Evolutionary conservation across 2,113 vertebrate genomes (phyloP).

Genomic region (Anthoscopus minutus): DNA sequence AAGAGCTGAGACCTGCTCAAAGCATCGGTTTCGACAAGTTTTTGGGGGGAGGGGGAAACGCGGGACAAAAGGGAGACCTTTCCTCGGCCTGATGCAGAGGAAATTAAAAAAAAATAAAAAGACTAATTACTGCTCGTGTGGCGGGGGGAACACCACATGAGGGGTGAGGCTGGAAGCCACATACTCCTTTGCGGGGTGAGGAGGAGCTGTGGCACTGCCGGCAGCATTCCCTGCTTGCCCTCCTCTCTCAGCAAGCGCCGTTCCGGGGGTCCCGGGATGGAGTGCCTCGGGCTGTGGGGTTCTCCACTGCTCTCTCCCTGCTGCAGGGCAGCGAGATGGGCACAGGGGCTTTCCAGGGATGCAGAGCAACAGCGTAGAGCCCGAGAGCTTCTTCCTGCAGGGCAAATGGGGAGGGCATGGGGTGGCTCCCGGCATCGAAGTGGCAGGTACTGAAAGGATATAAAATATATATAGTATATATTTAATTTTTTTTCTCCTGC

Average conservation of each 20-base stretch:
- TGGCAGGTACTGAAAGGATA: not conserved
- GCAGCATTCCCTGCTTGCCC: not conserved
- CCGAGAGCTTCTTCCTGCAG: not conserved
- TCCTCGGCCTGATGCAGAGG: not conserved
- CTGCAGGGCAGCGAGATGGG: not conserved
- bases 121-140: not conserved
- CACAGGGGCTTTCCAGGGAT: constrained; percentile 69
- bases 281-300: fast-evolving
- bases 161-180: not conserved
- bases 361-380: constrained; percentile 66
- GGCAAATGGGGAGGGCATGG: not conserved
- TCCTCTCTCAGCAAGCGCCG: not conserved
- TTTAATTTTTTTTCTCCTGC: fast-evolving
- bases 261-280: not conserved
- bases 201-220: not conserved
- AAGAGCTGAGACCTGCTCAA: not conserved
- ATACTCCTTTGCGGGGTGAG: not conserved
- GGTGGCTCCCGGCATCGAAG: not conserved
- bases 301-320: not conserved
- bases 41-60: fast-evolving
- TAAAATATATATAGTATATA: too few relatives aligned
- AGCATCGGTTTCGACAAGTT: not conserved
- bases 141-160: fast-evolving
- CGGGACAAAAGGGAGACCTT: not conserved
- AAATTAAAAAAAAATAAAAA: not conserved